A percentile compares a stretch with the other conserved stretches of the same genome.
Conservation (phyloP, 2,888 invertebrate species). For the Drosophila neutralis region DNA sequence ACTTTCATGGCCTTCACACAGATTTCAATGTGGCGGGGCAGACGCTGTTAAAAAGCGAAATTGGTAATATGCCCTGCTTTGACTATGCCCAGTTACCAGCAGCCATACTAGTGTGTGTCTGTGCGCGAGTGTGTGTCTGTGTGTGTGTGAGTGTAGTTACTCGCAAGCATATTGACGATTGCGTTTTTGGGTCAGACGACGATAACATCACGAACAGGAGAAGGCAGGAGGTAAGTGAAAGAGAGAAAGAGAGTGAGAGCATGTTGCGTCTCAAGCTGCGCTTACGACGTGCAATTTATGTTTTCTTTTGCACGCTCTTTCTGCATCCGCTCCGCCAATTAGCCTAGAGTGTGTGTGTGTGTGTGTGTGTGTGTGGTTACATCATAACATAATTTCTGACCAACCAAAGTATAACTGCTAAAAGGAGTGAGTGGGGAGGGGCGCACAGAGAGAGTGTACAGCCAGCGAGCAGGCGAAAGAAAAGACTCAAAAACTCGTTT, state of each 20-base stretch:
- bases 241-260: slow-evolving; percentile 10
- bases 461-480: slow-evolving; percentile 26
- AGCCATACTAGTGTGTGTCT: not conserved
- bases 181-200: slow-evolving; percentile 48
- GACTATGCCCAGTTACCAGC: slow-evolving; percentile 59
- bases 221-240: slow-evolving; percentile 10
- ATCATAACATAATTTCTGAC: slow-evolving; percentile 68
- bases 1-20: slow-evolving; percentile 80
- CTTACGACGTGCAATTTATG: slow-evolving; percentile 63
- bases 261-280: slow-evolving; percentile 16
- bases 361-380: slow-evolving; percentile 50
- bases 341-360: slow-evolving; percentile 33
- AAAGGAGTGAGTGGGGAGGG: slow-evolving; percentile 13
- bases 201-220: not conserved
- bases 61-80: slow-evolving; percentile 71
- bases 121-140: not conserved
- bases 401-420: slow-evolving; percentile 32
- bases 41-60: slow-evolving; percentile 55
- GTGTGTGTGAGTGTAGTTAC: slow-evolving; percentile 20
- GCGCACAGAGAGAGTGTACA: not conserved
- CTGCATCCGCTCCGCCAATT: slow-evolving; percentile 78
- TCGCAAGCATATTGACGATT: slow-evolving; percentile 36
- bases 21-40: slow-evolving; percentile 60
- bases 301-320: slow-evolving; percentile 66
- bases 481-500: slow-evolving; percentile 58